Percentiles rank a stretch among this genome's conserved stretches.
These are phyloP conservation scores for Lycaon pictus DNA, from an alignment of 2,113 vertebrate species.

Conservation along the genomic window DNA sequence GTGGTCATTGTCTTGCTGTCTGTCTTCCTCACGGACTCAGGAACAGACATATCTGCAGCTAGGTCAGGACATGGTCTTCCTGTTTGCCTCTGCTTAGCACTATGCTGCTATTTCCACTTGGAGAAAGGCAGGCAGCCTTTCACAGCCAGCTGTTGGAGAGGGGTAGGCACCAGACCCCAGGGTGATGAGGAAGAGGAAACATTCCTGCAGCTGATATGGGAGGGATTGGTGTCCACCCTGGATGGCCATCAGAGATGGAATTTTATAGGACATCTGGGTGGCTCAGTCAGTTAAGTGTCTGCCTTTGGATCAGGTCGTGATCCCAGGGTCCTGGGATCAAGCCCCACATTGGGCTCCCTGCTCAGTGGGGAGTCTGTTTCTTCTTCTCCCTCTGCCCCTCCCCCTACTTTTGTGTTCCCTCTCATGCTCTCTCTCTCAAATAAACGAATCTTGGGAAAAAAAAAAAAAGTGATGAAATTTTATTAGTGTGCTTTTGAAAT, in stretches of 20 bases:
- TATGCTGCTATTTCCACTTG: background rate
- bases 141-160: background rate
- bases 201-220: background rate
- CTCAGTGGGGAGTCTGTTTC: no score
- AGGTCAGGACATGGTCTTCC: background rate
- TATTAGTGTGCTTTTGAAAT: background rate
- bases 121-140: background rate
- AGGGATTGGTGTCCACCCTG: background rate
- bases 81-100: fast-evolving
- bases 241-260: background rate
- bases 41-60: background rate
- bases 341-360: no score
- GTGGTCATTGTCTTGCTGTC: background rate
- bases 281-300: background rate
- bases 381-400: no score
- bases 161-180: fast-evolving
- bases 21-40: background rate
- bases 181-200: background rate
- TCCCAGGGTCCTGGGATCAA: no score
- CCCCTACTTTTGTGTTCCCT: background rate
- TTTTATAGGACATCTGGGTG: background rate
- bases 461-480: background rate
- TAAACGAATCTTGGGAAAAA: background rate
- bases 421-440: background rate
- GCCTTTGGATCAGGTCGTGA: background rate